phyloP scores from a whole-genome alignment of 1,140 invertebrate genomes.

The Drosophila parabipectinata region DNA sequence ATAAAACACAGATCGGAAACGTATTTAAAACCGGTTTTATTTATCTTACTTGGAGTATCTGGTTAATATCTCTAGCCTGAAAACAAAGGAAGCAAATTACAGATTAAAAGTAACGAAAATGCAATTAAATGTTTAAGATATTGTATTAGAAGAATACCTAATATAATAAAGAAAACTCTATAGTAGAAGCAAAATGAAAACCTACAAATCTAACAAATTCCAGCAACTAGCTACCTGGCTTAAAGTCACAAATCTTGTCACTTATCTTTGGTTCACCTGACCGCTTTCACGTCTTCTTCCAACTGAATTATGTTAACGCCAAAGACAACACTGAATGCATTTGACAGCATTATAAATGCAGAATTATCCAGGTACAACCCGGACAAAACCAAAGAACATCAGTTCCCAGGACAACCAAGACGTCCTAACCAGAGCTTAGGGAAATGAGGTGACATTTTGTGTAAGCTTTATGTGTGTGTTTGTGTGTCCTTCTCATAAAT shows the following conservation, averaged over 20 bases:
- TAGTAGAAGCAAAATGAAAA: too few species aligned
- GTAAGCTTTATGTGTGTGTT: background rate
- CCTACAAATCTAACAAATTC: constrained; percentile 4
- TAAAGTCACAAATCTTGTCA: constrained; percentile 31
- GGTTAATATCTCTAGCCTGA: constrained; percentile 5
- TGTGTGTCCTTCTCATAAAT: constrained; percentile 47
- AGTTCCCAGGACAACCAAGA: constrained; percentile 23
- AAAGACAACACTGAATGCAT: constrained; percentile 60
- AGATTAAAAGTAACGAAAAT: constrained; percentile 38
- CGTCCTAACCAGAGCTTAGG: constrained; percentile 23
- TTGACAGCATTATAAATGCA: constrained; percentile 69
- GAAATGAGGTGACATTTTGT: constrained; percentile 42
- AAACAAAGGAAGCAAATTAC: constrained; percentile 35
- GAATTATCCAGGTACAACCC: constrained; percentile 32
- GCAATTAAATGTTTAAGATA: constrained; percentile 34
- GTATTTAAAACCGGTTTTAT: constrained; percentile 65
- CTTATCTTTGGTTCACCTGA: constrained; percentile 39
- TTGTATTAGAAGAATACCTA: constrained; percentile 10
- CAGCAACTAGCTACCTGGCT: constrained; percentile 5
- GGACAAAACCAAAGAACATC: constrained; percentile 34
- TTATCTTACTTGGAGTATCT: constrained; percentile 8
- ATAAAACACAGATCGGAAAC: constrained; percentile 30
- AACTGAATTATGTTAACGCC: constrained; percentile 67
- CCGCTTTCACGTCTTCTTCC: constrained; percentile 43
- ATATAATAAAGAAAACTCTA: too few species aligned